Percentiles rank a stretch among this genome's conserved stretches.
phyloP scores from a whole-genome alignment of 2,888 invertebrate species.

The Panorpa germanica region DNA sequence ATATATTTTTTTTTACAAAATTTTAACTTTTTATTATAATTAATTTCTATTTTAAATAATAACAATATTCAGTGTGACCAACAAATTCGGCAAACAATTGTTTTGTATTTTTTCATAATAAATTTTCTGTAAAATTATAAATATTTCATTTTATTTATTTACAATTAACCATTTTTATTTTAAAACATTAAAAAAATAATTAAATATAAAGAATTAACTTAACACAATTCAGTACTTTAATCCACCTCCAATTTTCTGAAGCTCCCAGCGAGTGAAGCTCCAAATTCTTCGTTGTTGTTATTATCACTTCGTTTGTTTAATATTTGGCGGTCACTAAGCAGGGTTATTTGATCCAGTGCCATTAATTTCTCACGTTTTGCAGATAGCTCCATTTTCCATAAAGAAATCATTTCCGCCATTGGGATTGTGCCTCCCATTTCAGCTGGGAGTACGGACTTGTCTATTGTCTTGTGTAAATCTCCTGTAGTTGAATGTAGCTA shows the following conservation, averaged over 20 bases:
- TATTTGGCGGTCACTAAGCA: conserved; percentile 42
- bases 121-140: too few relatives aligned
- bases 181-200: neutral
- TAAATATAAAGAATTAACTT: neutral
- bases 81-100: too few relatives aligned
- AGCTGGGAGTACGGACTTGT: conserved; percentile 42
- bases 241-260: conserved; percentile 53
- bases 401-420: conserved; percentile 47
- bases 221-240: conserved; percentile 17
- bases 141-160: too few relatives aligned
- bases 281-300: conserved; percentile 22
- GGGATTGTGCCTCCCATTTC: conserved; percentile 55
- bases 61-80: too few relatives aligned
- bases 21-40: neutral
- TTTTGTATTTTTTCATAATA: too few relatives aligned
- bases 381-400: conserved; percentile 41
- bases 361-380: conserved; percentile 37
- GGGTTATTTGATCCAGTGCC: conserved; percentile 40
- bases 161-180: neutral
- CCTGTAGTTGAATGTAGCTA: conserved; percentile 37
- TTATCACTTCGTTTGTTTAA: conserved; percentile 21
- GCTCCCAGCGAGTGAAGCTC: conserved; percentile 32
- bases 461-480: conserved; percentile 37
- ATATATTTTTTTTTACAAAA: neutral
- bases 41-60: too few relatives aligned